A percentile compares a stretch with the other conserved stretches of the same genome.
Conservation (phyloP, 2,888 invertebrate genomes). For the Drosophila histrio region DNA sequence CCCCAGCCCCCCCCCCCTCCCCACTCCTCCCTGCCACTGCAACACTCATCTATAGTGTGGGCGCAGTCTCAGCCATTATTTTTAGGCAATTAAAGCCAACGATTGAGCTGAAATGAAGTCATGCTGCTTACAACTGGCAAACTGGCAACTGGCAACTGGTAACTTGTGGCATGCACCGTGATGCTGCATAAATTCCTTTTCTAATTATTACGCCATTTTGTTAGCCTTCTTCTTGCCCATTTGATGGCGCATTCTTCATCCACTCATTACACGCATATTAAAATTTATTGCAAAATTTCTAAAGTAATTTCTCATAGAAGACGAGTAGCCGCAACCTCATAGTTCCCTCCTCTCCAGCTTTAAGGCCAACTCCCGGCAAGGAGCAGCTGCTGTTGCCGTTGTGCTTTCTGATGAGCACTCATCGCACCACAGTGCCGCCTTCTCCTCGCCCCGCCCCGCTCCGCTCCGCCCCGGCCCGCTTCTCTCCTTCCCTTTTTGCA, state of each 20-base stretch:
- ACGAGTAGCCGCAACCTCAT: slow-evolving; percentile 53
- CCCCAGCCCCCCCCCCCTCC: background rate
- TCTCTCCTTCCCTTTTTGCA: slow-evolving; percentile 21
- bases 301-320: slow-evolving; percentile 77
- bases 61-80: slow-evolving; percentile 45
- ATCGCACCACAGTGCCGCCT: slow-evolving; percentile 31
- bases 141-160: slow-evolving; percentile 1
- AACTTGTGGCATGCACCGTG: slow-evolving; percentile 27
- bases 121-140: slow-evolving; percentile 1
- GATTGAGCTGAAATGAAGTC: slow-evolving; percentile 6
- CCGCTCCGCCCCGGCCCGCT: slow-evolving; percentile 3
- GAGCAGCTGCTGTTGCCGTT: slow-evolving; percentile 38
- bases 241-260: slow-evolving; percentile 62
- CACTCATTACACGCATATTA: slow-evolving; percentile 80
- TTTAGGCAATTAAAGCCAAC: slow-evolving; percentile 53
- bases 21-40: background rate
- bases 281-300: slow-evolving; percentile 79
- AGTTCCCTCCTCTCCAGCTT: background rate
- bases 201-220: slow-evolving; percentile 67
- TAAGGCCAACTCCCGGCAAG: no score
- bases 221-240: slow-evolving; percentile 14
- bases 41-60: slow-evolving; percentile 23
- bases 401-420: slow-evolving; percentile 53
- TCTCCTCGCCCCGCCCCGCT: background rate
- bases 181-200: slow-evolving; percentile 60